Evolutionary conservation across 1,140 invertebrate genomes (phyloP).

Genomic region (Penaeus vannamei): DNA sequence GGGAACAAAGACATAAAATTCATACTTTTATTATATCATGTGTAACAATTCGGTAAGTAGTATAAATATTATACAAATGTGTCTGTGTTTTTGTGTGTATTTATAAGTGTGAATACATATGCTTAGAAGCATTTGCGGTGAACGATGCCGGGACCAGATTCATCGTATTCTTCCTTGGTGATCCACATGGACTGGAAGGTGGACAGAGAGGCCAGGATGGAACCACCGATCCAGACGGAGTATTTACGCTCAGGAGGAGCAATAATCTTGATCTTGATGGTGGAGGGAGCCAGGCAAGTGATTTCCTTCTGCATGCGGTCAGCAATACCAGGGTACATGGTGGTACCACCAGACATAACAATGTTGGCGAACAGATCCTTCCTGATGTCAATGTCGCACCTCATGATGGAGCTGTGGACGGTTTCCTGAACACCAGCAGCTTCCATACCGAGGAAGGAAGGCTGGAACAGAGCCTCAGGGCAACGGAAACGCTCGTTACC

Average conservation of each 20-base stretch:
- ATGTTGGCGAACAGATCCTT: conserved; percentile 88
- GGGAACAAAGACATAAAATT: too few species aligned
- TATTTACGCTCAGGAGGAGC: conserved; percentile 19
- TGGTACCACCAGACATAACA: conserved; percentile 78
- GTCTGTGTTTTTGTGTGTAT: too few species aligned
- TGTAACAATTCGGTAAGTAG: too few species aligned
- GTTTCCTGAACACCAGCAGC: conserved; percentile 37
- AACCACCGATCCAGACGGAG: conserved; percentile 17
- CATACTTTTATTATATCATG: too few species aligned
- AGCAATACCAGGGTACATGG: conserved; percentile 78
- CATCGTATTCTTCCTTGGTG: conserved; percentile 6
- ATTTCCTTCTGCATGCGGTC: conserved; percentile 78
- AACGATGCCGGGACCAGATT: neutral
- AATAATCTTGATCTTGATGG: conserved; percentile 81
- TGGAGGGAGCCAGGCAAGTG: conserved; percentile 75
- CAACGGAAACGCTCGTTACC: too few species aligned
- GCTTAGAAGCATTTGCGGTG: conserved; percentile 75
- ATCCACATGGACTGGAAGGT: conserved; percentile 14
- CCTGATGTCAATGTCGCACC: conserved; percentile 75
- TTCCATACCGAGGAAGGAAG: conserved; percentile 95
- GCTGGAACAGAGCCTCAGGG: conserved; percentile 93
- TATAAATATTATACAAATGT: too few species aligned
- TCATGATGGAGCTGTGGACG: conserved; percentile 89
- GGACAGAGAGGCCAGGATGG: neutral
- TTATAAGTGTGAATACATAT: too few species aligned